A percentile compares a stretch with the other conserved stretches of the same genome.
Conservation (phyloP, 2,113 vertebrate species). For the Nycticebus coucang region DNA sequence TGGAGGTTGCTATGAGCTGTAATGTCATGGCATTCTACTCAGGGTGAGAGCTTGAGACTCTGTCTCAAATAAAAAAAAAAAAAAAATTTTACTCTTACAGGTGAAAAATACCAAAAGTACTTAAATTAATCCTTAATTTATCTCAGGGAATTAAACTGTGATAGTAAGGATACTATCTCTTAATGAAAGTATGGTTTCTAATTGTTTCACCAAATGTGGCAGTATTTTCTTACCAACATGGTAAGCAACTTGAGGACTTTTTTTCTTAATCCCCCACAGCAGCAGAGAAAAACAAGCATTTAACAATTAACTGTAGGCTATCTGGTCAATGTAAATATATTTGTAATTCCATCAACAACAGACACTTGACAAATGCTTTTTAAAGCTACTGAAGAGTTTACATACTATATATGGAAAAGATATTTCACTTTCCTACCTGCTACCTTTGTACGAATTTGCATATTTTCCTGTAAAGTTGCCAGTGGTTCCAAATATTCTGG, state of each 20-base stretch:
- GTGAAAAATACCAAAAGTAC: conserved; percentile 21
- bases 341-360: conserved; percentile 34
- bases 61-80: neutral
- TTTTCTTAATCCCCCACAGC: neutral
- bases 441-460: conserved; percentile 99
- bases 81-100: neutral
- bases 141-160: conserved; percentile 33
- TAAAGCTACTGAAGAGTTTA: conserved; percentile 52
- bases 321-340: neutral
- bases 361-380: conserved; percentile 51
- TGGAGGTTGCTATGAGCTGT: too few species aligned
- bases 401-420: conserved; percentile 66
- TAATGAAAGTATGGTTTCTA: conserved; percentile 49
- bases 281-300: conserved; percentile 7
- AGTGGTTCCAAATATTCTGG: conserved; percentile 98
- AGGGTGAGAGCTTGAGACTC: too few species aligned
- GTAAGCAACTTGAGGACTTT: neutral
- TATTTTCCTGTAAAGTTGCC: conserved; percentile 98
- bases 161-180: neutral
- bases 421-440: conserved; percentile 90
- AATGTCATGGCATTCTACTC: too few species aligned
- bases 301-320: conserved; percentile 18
- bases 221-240: conserved; percentile 23
- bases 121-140: conserved; percentile 42
- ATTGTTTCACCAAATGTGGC: neutral